Evolutionary conservation across 2,113 vertebrate genomes (phyloP), one percentile per base, ranked within the genome.

Genomic region (Bombycilla garrulus): DNA sequence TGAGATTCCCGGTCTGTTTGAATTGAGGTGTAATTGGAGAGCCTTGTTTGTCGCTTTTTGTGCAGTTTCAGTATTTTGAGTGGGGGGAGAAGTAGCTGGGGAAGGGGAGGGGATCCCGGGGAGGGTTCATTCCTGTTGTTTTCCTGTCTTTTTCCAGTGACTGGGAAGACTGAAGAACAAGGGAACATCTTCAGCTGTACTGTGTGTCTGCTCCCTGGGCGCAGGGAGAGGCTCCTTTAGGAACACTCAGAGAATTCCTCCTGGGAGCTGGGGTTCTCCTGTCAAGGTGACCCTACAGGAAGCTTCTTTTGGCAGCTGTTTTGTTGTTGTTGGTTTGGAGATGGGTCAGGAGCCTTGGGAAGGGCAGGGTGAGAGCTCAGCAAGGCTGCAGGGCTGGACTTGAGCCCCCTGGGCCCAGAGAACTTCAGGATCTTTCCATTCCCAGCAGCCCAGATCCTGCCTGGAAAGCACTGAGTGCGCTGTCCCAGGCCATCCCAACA

Each of bases 1-100:
- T 98, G 98, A 98, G 98, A 98, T 97, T 94, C 97, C 96, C 92
- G 48, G 95, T 96, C 96, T 97, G 94, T 97, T 94, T 96, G 97
- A 97, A 90, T 93, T 94, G 97, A 97, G 93, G 94, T 97, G 97
- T 98, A 96, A 97, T 96, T 97, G 88, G 94, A 94, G 94, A 97
- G 91, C 96, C 87, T 96, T 94, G 96, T 97, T 96, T 86, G 94
- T 97, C 60, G 83, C 94, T 97, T 97, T 97, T 98, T 97, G 97
- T 97, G 97, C 97, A 90, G 95, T 97, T 97, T 97, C 94, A 93
- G 23, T 97, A 95, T 97, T 97, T 95, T 93, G 91, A 96, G 83
- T 64, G 88, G 95, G 93, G 89, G 94, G 81, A 25, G 65, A 88
- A 96, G 86, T 93, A 93, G 69, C 74, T 73, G 94, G 89, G 96